Percentiles rank a stretch among this genome's conserved stretches.
Conservation (phyloP, 30 jellyfish, hydroid and myxozoan genomes). For the Chironex yamaguchii region DNA sequence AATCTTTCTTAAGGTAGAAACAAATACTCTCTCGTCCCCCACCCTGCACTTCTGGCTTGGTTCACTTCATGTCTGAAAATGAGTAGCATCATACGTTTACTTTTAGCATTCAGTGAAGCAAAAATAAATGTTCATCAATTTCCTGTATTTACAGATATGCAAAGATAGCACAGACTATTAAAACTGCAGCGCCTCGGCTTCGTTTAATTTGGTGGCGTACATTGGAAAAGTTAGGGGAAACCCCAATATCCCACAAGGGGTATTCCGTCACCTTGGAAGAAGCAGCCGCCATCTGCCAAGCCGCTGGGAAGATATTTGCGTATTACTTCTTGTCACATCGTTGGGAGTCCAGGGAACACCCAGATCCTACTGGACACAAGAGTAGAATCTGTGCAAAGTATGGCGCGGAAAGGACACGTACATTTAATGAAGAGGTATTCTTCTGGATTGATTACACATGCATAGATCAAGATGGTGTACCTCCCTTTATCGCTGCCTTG, state of each 20-base stretch:
- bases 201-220: conserved; percentile 71
- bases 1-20: no score
- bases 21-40: no score
- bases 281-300: conserved; percentile 39
- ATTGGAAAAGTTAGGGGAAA: conserved; percentile 27
- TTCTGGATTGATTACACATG: conserved; percentile 60
- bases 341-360: conserved; percentile 65
- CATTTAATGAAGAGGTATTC: conserved; percentile 47
- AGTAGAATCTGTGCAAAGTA: conserved; percentile 38
- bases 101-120: no score
- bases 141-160: conserved; percentile 36
- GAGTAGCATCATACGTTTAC: no score
- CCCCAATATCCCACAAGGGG: conserved; percentile 69
- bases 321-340: conserved; percentile 67
- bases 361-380: conserved; percentile 53
- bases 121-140: no score
- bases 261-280: conserved; percentile 60
- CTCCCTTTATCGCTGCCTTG: conserved; percentile 67
- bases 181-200: conserved; percentile 55
- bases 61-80: no score
- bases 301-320: conserved; percentile 40
- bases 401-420: conserved; percentile 35
- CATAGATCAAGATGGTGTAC: conserved; percentile 41
- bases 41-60: no score
- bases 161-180: conserved; percentile 22